Base-by-base conservation (phyloP, 1,140 invertebrate genomes). In the Drosophila carrolli region DNA sequence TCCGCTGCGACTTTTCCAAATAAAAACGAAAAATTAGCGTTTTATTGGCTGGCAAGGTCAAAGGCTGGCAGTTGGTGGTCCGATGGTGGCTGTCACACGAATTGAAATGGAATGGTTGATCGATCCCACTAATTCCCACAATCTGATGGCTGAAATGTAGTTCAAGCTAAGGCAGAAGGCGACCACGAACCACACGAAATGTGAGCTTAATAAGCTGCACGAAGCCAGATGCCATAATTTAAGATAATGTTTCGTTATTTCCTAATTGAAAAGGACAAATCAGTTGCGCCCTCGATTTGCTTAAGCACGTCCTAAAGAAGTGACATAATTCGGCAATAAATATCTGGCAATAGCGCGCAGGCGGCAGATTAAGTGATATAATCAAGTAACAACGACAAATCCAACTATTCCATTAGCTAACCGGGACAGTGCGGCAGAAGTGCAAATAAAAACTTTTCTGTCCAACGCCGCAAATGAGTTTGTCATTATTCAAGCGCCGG, bases 401-500 rank as follows among this genome's bases (percentile, higher is more conserved):
- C 23, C 32, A 57, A 71, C 67, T 71, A 71, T 71, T 71, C 67
- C 67, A 71, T 71, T 71, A 71, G 43, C 65, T 19, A 68, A 53
- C 66, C 40, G 23, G 23, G 13, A 53, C 23, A 23, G 19, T 13
- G 29, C 41, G 70, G 40, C 58, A 55, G 67, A 73, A 57, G 76
- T 74, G 72, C 70, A 68, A 84, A 83, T 71, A 84, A 84, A 83
- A 83, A 79, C 38, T 72, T 72, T 57, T n/a, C 77, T 61, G 62
- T 60, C 46, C 68, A 53, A 62, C 29, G 61, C 76, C 60, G 68
- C 81, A 81, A 85, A 85, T 85, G 82, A 85, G 82, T 62, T 84
- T 86, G 68, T 78, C 82, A 86, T 85, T 85, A 81, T 86, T 86
- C 81, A 85, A 67, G 70, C 68, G 61, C 57, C 65, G 58, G 43